These are phyloP conservation scores for Listronotus oregonensis DNA, from an alignment of 1,140 invertebrate species.

Conservation along the genomic window DNA sequence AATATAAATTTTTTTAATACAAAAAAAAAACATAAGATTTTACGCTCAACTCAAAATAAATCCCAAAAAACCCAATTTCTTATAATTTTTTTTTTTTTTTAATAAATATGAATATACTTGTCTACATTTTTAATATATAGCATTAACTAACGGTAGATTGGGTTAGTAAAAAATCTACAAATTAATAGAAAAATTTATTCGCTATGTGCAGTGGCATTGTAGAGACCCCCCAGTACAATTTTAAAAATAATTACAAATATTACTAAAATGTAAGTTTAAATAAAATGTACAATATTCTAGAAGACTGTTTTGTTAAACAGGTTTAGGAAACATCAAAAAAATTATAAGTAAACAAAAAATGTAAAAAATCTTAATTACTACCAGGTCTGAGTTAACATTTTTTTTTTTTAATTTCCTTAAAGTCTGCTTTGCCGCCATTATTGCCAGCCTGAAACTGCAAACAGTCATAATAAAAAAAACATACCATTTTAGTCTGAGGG, in stretches of 20 bases:
- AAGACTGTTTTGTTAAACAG: neutral
- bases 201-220: conserved; percentile 47
- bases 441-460: no score
- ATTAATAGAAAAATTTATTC: conserved; percentile 36
- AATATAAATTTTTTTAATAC: neutral
- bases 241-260: conserved; percentile 22
- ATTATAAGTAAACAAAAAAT: neutral
- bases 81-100: no score
- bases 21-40: neutral
- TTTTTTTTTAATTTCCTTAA: no score
- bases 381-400: no score
- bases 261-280: conserved; percentile 23
- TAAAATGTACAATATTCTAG: conserved; percentile 30
- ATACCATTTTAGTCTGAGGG: no score
- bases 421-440: no score
- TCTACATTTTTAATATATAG: conserved; percentile 16
- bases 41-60: conserved; percentile 11
- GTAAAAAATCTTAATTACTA: no score
- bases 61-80: neutral
- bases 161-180: conserved; percentile 48
- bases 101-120: conserved; percentile 24
- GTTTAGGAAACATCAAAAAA: conserved; percentile 12
- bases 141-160: neutral
- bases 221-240: conserved; percentile 43
- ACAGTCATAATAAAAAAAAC: no score